These are phyloP conservation scores for Neuroscelio doddi DNA, from an alignment of 2,888 invertebrate genomes.

Conservation along the genomic window DNA sequence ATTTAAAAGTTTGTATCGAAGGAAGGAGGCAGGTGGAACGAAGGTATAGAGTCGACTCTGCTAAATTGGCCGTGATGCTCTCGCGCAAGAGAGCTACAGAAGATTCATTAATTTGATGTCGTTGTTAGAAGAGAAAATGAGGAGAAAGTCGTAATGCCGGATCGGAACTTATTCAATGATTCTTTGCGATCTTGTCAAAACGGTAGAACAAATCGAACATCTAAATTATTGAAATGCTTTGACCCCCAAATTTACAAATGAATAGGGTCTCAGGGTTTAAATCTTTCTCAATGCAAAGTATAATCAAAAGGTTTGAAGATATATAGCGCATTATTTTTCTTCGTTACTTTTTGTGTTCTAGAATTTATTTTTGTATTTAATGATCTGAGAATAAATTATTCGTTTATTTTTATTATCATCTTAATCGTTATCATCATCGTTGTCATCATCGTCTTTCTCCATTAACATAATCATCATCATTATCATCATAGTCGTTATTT, in stretches of 20 bases:
- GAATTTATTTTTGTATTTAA: no score
- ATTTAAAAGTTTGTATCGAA: constrained; percentile 69
- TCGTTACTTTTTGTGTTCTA: neutral
- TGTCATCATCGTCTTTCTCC: no score
- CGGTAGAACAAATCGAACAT: constrained; percentile 9
- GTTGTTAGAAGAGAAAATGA: constrained; percentile 46
- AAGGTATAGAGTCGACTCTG: constrained; percentile 43
- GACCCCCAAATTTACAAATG: constrained; percentile 16
- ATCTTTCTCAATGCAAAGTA: neutral
- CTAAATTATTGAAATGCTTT: constrained; percentile 20
- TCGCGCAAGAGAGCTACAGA: constrained; percentile 48
- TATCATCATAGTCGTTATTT: no score
- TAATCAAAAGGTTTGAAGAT: neutral
- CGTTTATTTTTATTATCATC: no score
- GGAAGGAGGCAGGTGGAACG: constrained; percentile 37
- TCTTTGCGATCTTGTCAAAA: constrained; percentile 28
- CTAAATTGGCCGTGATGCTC: constrained; percentile 64
- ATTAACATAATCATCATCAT: no score
- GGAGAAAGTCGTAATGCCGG: constrained; percentile 59
- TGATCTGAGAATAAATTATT: no score
- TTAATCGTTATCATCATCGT: no score
- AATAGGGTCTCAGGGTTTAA: constrained; percentile 5
- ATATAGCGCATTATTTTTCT: no score
- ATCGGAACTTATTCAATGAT: constrained; percentile 65
- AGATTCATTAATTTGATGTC: constrained; percentile 46